phyloP scores from a whole-genome alignment of 2,113 vertebrate species.

The Hyperopisus bebe region DNA sequence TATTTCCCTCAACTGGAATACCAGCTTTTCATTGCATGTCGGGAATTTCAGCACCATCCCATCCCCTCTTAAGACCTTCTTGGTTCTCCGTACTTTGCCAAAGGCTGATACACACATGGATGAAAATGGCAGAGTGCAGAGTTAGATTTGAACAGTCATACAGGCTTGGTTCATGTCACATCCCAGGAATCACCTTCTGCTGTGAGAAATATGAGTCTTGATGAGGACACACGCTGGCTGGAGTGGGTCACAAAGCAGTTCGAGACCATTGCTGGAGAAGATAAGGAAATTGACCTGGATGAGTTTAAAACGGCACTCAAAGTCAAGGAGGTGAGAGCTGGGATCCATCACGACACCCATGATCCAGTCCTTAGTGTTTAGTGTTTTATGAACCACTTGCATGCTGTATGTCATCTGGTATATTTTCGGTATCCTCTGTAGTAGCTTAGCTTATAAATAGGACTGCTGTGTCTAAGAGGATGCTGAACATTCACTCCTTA shows the following conservation, averaged over 20 bases:
- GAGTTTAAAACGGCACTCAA: slow-evolving; percentile 75
- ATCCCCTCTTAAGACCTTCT: background rate
- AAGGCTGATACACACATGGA: background rate
- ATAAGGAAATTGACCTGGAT: slow-evolving; percentile 68
- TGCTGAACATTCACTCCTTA: background rate
- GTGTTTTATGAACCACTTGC: background rate
- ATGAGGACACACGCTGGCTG: slow-evolving; percentile 73
- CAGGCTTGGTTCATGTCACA: background rate
- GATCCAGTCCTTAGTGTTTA: background rate
- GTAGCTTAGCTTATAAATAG: background rate
- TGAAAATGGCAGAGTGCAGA: background rate
- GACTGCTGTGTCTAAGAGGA: background rate
- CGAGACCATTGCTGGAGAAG: slow-evolving; percentile 66
- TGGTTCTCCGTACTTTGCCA: background rate
- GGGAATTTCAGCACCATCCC: background rate
- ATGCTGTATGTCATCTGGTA: background rate
- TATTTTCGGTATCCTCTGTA: background rate
- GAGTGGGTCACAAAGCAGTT: slow-evolving; percentile 75
- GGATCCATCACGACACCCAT: background rate
- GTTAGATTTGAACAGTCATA: background rate
- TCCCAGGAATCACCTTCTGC: background rate
- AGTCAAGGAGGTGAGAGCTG: slow-evolving; percentile 77
- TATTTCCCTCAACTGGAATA: background rate
- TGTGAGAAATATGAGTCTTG: slow-evolving; percentile 52
- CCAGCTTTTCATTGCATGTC: background rate